Evolutionary conservation across 2,797 vertebrate genomes (phyloP).

Genomic region (Alcedo quadribrachys): DNA sequence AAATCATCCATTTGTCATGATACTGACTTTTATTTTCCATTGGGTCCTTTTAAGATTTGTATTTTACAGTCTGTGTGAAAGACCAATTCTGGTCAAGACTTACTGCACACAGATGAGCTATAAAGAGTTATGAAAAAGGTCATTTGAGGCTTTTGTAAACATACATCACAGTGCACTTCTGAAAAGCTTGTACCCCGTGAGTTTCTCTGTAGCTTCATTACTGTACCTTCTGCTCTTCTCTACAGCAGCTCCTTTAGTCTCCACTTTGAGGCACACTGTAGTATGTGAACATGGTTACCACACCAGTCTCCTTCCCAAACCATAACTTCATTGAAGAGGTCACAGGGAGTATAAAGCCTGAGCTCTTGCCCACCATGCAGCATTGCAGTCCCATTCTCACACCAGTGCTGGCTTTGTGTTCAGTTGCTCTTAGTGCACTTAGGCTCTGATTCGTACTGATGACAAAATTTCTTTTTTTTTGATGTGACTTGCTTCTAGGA

Average conservation of each 20-base stretch:
- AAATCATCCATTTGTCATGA: slow-evolving; percentile 73
- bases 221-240: slow-evolving; percentile 58
- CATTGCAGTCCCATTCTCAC: background rate
- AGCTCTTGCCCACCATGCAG: background rate
- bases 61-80: slow-evolving; percentile 78
- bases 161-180: slow-evolving; percentile 61
- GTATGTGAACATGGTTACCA: background rate
- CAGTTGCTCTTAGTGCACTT: background rate
- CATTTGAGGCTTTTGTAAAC: slow-evolving; percentile 71
- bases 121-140: slow-evolving; percentile 74
- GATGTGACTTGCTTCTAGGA: background rate
- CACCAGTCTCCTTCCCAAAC: background rate
- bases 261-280: background rate
- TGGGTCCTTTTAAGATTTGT: slow-evolving; percentile 74
- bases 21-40: slow-evolving; percentile 74
- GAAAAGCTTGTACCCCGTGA: slow-evolving; percentile 39
- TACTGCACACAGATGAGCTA: slow-evolving; percentile 75
- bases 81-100: slow-evolving; percentile 78
- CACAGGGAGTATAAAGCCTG: background rate
- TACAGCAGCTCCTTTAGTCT: background rate
- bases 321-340: background rate
- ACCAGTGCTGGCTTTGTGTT: accelerated
- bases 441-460: background rate
- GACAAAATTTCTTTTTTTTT: background rate
- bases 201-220: slow-evolving; percentile 62